Conservation (phyloP, 1,140 invertebrate species). For the Cecropterus lyciades region DNA sequence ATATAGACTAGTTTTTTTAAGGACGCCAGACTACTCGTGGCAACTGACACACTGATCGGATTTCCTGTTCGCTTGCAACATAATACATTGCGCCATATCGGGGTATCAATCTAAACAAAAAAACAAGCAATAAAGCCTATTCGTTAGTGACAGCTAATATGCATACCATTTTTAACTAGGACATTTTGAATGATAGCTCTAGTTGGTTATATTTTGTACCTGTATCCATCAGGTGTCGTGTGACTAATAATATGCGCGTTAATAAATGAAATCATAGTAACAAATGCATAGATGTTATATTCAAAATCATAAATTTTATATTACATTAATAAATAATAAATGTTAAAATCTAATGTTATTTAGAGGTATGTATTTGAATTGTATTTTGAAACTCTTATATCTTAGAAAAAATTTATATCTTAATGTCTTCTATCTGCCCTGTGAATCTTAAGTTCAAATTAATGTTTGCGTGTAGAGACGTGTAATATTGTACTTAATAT, state of each 20-base stretch:
- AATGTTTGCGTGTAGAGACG: slow-evolving; percentile 15
- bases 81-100: slow-evolving; percentile 13
- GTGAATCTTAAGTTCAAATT: slow-evolving; percentile 11
- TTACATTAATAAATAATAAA: slow-evolving; percentile 15
- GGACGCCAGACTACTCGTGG: slow-evolving; percentile 4
- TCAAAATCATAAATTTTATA: slow-evolving; percentile 24
- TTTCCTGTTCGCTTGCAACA: neutral
- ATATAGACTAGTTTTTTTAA: neutral
- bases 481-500: slow-evolving; percentile 9
- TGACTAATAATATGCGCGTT: neutral
- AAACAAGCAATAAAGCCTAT: neutral
- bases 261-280: neutral
- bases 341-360: slow-evolving; percentile 25
- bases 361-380: slow-evolving; percentile 26
- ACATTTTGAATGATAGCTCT: neutral
- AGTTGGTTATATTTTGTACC: slow-evolving; percentile 1
- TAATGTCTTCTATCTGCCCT: slow-evolving; percentile 22
- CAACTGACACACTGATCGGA: neutral
- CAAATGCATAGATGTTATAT: slow-evolving; percentile 18
- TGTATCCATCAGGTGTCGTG: neutral
- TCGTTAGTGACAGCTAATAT: neutral
- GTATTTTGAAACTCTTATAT: slow-evolving; percentile 29
- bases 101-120: neutral
- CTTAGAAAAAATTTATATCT: slow-evolving; percentile 17
- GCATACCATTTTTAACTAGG: neutral